Base-by-base conservation (phyloP, 2,888 invertebrate genomes). In the Lepidonotus clava region DNA sequence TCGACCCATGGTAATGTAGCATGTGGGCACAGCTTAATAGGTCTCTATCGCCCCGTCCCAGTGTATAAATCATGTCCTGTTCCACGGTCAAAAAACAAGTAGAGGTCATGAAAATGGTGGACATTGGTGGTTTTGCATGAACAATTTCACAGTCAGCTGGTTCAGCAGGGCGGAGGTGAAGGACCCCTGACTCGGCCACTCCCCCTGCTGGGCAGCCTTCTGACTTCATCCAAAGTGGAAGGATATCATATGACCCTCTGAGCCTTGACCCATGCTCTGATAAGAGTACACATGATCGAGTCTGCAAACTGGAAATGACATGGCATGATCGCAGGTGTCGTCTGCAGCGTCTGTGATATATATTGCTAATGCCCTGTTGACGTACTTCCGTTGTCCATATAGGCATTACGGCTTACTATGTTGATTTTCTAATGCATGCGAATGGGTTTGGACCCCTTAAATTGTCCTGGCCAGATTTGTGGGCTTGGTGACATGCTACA, bases 161-260 rank as follows among this genome's bases (percentile, higher is more conserved):
- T 36, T n/a, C 71, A 36, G 34, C 21, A 18, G 34, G 34, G 18
- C 71, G n/a, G 36, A 71, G 71, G 71, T 71, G 71, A n/a, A 11
- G n/a, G 71, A 34, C 71, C 71, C 38, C 71, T 71, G 71, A 36
- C 71, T 38, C 38, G 71, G 71, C 38, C 71, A 71, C 71, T 71
- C 71, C 71, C n/a, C 36, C 36, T 38, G 36, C 11, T 21, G 66
- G 66, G 2, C 66, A 11, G 32, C 6, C 6, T 34, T 34, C 66
- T 8, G 8, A 66, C 34, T 34, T 66, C 66, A 28, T 46, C 18
- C 32, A 32, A 32, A 66, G 32, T 66, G 66, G 66, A 11, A 6
- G 66, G 66, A 34, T 66, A 66, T 66, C 66, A 32, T 32, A 34
- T 66, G 66, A 66, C 32, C 28, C 1, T 24, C 8, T 11, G 66